Evolutionary conservation across 1,140 invertebrate species (phyloP).

Genomic region (Daktulosphaira vitifoliae): DNA sequence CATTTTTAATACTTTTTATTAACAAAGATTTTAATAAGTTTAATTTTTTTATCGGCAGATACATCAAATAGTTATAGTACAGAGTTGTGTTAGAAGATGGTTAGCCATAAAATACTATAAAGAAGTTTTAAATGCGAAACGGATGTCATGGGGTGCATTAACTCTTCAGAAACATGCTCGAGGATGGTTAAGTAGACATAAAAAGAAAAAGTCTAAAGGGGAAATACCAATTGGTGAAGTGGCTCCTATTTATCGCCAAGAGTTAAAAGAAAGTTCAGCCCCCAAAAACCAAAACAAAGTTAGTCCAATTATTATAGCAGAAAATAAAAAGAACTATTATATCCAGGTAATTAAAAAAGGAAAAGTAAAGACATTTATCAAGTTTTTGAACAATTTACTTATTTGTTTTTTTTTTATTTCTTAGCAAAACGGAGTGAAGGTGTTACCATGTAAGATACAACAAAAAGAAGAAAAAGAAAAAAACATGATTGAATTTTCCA

Average conservation of each 20-base stretch:
- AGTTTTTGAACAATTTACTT: too few relatives aligned
- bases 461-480: conserved; percentile 24
- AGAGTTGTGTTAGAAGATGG: conserved; percentile 63
- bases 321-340: conserved; percentile 35
- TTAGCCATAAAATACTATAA: conserved; percentile 46
- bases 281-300: conserved; percentile 11
- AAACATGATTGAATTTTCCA: conserved; percentile 8
- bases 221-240: conserved; percentile 29
- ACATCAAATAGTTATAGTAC: conserved; percentile 59
- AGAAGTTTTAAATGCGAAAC: conserved; percentile 51
- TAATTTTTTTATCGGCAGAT: conserved; percentile 45
- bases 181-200: conserved; percentile 52
- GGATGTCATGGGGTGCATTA: conserved; percentile 55
- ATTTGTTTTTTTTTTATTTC: neutral
- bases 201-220: conserved; percentile 33
- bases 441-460: conserved; percentile 23
- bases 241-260: conserved; percentile 20
- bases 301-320: conserved; percentile 25
- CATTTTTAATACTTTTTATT: neutral
- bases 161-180: conserved; percentile 59
- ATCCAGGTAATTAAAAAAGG: conserved; percentile 35
- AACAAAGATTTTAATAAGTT: neutral
- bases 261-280: neutral
- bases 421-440: conserved; percentile 25
- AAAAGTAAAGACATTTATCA: too few relatives aligned